Percentiles rank a stretch among this genome's conserved stretches.
These are phyloP conservation scores for Phyllotis vaccarum DNA, from an alignment of 2,797 vertebrate species.

Conservation along the genomic window DNA sequence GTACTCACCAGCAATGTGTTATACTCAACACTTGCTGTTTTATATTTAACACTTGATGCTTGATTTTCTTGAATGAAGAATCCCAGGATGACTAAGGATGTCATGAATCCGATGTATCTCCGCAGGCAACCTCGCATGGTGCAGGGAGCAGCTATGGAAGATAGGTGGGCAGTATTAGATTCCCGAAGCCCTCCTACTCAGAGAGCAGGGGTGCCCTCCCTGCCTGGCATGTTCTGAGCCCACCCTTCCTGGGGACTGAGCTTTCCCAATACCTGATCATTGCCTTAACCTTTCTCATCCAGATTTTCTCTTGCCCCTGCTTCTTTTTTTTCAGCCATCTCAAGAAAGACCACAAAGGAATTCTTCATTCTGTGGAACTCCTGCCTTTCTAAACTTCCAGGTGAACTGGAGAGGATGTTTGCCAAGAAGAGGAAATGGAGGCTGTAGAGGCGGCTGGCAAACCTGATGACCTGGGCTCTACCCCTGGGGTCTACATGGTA, in stretches of 20 bases:
- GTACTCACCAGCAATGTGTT: conserved; percentile 22
- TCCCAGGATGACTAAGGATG: conserved; percentile 27
- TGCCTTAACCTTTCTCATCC: background rate
- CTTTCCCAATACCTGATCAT: background rate
- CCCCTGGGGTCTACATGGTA: background rate
- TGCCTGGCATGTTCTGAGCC: background rate
- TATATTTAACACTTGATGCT: background rate
- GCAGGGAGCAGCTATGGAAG: background rate
- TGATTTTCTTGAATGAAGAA: background rate
- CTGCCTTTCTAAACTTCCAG: background rate
- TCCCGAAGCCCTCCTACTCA: background rate
- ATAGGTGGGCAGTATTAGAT: background rate
- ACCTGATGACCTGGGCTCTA: no score
- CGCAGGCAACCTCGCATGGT: background rate
- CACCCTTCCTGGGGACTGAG: background rate
- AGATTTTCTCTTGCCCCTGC: no score
- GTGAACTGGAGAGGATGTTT: background rate
- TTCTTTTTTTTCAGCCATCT: no score
- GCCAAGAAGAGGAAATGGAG: background rate
- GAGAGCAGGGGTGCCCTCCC: background rate
- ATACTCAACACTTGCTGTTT: background rate
- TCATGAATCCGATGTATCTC: background rate
- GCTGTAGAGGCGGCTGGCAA: background rate
- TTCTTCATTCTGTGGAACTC: background rate
- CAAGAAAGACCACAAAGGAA: background rate